Conservation (phyloP, 2,888 invertebrate genomes). For the Drosophila eohydei region DNA sequence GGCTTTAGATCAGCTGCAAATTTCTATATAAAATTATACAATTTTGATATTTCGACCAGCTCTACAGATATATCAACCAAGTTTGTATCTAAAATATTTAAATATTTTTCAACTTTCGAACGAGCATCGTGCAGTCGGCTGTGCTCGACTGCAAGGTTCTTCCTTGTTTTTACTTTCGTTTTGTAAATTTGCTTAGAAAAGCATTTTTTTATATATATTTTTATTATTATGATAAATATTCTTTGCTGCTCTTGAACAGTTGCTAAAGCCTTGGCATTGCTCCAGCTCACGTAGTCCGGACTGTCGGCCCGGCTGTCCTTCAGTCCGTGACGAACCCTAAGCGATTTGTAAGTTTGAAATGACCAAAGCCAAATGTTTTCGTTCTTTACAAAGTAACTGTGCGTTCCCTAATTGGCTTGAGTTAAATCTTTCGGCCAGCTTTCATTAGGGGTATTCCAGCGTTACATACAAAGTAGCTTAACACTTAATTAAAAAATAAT, state of each 20-base stretch:
- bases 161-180: constrained; percentile 15
- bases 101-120: neutral
- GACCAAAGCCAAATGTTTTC: neutral
- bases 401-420: constrained; percentile 7
- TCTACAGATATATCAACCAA: no score
- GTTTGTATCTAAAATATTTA: neutral
- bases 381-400: constrained; percentile 14
- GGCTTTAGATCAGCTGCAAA: neutral
- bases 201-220: constrained; percentile 16
- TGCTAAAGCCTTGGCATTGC: constrained; percentile 72
- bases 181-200: constrained; percentile 43
- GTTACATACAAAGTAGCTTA: neutral
- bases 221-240: constrained; percentile 29
- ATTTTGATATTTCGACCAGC: no score
- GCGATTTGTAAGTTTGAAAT: constrained; percentile 11
- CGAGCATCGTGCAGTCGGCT: neutral
- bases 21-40: no score
- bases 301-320: constrained; percentile 4
- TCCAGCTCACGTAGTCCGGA: constrained; percentile 72
- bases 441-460: neutral
- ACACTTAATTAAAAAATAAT: neutral
- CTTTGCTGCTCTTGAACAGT: constrained; percentile 41
- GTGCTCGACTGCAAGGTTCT: neutral
- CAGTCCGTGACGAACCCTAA: constrained; percentile 1
- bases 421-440: neutral